Evolutionary conservation across 1,140 invertebrate genomes (phyloP).

Genomic region (Drosophila lini): DNA sequence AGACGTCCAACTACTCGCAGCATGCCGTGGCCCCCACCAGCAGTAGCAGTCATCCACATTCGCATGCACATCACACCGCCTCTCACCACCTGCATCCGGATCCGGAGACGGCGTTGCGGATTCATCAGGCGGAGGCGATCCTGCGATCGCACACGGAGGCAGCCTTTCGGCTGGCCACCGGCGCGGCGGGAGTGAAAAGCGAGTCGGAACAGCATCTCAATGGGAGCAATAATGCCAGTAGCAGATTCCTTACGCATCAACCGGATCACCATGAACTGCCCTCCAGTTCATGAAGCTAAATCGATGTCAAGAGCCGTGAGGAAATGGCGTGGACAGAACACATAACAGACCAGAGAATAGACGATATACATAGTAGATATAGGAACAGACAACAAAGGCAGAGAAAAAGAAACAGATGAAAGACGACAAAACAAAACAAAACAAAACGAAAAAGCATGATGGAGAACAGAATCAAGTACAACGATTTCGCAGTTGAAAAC

Average conservation of each 20-base stretch:
- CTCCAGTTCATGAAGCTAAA: constrained; percentile 28
- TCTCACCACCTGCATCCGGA: constrained; percentile 80
- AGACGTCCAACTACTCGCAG: constrained; percentile 64
- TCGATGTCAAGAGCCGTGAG: neutral
- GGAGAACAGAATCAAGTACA: constrained; percentile 44
- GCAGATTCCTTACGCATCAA: constrained; percentile 17
- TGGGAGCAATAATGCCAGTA: constrained; percentile 22
- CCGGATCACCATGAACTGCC: constrained; percentile 37
- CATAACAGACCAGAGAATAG: neutral
- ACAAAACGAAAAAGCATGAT: constrained; percentile 1
- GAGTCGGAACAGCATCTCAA: constrained; percentile 32
- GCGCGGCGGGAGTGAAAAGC: constrained; percentile 84
- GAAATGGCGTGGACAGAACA: neutral
- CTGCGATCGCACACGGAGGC: constrained; percentile 93
- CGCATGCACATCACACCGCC: constrained; percentile 48
- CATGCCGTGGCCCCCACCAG: constrained; percentile 86
- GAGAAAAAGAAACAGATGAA: neutral
- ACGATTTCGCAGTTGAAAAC: constrained; percentile 44
- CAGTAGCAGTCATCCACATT: constrained; percentile 32
- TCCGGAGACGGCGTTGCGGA: constrained; percentile 89
- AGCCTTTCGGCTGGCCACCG: constrained; percentile 91
- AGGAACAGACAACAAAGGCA: neutral
- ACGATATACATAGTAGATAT: neutral
- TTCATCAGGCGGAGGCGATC: constrained; percentile 91
- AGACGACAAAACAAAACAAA: neutral